Evolutionary conservation across 2,113 vertebrate genomes (phyloP).

Genomic region (Xerus inauris): DNA sequence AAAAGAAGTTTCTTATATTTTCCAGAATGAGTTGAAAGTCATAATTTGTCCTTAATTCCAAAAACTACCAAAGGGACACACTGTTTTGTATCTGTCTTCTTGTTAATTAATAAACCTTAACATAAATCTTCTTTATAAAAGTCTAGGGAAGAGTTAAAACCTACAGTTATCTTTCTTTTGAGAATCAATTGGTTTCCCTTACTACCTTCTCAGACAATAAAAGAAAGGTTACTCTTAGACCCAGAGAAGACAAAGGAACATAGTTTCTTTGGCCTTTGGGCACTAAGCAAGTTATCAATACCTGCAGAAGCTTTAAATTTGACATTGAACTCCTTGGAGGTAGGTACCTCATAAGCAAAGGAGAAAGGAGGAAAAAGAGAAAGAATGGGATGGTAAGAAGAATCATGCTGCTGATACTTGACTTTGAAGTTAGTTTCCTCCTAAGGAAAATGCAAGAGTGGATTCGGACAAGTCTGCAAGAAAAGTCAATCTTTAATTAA

Average conservation of each 20-base stretch:
- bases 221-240: background rate
- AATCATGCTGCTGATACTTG: background rate
- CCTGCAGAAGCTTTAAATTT: background rate
- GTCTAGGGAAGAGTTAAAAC: background rate
- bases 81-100: background rate
- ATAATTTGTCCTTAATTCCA: background rate
- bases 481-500: background rate
- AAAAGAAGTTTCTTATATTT: background rate
- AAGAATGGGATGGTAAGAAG: background rate
- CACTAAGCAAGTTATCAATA: background rate
- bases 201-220: background rate
- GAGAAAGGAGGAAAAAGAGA: accelerated
- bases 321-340: background rate
- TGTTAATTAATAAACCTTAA: background rate
- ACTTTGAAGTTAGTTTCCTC: background rate
- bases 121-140: slow-evolving; percentile 23
- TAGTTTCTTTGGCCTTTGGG: background rate
- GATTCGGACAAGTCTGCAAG: background rate
- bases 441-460: background rate
- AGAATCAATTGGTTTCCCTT: background rate
- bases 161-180: background rate
- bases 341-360: background rate
- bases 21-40: background rate
- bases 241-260: background rate
- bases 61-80: background rate